These are phyloP conservation scores for Hemiprocne comata DNA, from an alignment of 2,113 vertebrate species.

Conservation along the genomic window DNA sequence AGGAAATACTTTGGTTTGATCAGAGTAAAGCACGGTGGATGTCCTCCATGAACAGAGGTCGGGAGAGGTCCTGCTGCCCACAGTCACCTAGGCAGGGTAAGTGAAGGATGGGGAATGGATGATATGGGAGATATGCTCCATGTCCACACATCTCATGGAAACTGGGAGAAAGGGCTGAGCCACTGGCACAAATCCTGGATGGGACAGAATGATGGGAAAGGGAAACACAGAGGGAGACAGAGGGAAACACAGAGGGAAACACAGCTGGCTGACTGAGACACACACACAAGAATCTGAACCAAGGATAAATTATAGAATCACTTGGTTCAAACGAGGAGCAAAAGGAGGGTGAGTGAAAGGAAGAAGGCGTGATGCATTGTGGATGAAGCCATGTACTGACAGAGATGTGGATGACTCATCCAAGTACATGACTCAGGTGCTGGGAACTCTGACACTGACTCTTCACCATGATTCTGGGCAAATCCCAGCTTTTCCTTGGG, in stretches of 20 bases:
- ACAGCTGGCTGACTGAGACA: neutral
- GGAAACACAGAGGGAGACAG: neutral
- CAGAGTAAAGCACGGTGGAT: neutral
- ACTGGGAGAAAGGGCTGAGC: neutral
- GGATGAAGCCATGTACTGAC: neutral
- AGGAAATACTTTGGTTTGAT: neutral
- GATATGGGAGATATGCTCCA: neutral
- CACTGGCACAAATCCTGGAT: neutral
- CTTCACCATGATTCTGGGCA: neutral
- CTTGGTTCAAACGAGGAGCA: neutral
- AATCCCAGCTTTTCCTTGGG: slow-evolving; percentile 23
- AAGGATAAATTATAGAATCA: neutral
- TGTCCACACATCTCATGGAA: accelerated
- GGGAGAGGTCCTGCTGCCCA: neutral
- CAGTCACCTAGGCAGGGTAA: neutral
- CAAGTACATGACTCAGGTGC: slow-evolving; percentile 39
- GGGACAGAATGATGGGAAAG: neutral
- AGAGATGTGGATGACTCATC: slow-evolving; percentile 16
- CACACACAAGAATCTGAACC: neutral
- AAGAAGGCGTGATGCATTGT: neutral
- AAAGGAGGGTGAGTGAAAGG: neutral
- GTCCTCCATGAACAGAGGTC: neutral
- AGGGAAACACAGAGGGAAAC: neutral
- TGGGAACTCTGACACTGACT: slow-evolving; percentile 26
- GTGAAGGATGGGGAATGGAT: neutral